phyloP scores from a whole-genome alignment of 2,888 invertebrate genomes.

The Epicampocera succincta region DNA sequence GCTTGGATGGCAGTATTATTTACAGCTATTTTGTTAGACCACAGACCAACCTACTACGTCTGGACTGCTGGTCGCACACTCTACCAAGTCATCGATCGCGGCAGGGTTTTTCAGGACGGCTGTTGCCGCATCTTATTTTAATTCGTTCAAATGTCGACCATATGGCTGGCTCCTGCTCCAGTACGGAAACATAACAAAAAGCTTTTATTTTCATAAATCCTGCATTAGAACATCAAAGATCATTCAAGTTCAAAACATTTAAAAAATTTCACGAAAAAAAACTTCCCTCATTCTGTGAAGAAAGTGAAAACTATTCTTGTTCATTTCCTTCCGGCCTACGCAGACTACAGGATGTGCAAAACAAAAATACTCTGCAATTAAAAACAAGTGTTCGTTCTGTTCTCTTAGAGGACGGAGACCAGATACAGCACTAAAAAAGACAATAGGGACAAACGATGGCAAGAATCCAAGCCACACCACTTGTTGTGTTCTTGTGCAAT shows the following conservation, averaged over 20 bases:
- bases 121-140: too few species aligned
- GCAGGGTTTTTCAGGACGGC: too few species aligned
- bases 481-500: slow-evolving; percentile 48
- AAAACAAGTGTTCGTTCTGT: slow-evolving; percentile 58
- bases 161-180: too few species aligned
- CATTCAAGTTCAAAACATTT: background rate
- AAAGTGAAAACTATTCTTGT: slow-evolving; percentile 67
- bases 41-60: too few species aligned
- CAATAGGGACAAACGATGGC: slow-evolving; percentile 38
- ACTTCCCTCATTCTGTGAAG: slow-evolving; percentile 26
- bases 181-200: background rate
- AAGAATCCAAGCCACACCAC: slow-evolving; percentile 37
- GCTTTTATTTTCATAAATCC: background rate
- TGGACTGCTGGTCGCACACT: too few species aligned
- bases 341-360: slow-evolving; percentile 58
- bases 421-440: slow-evolving; percentile 21
- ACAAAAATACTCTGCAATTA: slow-evolving; percentile 32
- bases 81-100: too few species aligned
- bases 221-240: background rate
- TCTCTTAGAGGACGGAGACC: background rate
- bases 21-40: too few species aligned
- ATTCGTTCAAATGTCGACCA: too few species aligned
- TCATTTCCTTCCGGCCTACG: slow-evolving; percentile 61
- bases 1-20: too few species aligned
- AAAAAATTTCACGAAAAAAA: slow-evolving; percentile 1